Conservation (phyloP, 1,140 invertebrate species). For the Hycleus phaleratus region DNA sequence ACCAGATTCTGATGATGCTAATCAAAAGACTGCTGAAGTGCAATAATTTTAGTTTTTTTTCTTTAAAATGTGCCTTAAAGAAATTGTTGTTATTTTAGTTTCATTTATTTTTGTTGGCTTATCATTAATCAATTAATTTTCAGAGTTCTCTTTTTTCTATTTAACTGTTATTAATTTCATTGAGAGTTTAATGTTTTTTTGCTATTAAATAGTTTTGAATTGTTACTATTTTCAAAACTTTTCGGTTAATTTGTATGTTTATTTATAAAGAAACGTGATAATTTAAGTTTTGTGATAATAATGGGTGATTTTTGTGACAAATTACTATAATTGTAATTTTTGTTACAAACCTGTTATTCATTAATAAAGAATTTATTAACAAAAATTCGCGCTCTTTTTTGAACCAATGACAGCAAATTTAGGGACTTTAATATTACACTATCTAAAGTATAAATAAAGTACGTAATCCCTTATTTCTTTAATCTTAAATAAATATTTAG, state of each 20-base stretch:
- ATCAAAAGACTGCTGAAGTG: conserved; percentile 10
- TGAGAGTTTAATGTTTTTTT: conserved; percentile 6
- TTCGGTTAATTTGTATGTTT: conserved; percentile 14
- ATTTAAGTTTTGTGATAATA: conserved; percentile 27
- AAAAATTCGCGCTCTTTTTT: too few species aligned
- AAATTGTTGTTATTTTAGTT: neutral
- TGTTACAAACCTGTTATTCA: conserved; percentile 25
- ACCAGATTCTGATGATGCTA: conserved; percentile 1
- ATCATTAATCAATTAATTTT: conserved; percentile 12
- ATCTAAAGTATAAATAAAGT: too few species aligned
- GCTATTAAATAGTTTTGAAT: conserved; percentile 14
- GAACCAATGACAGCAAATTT: too few species aligned
- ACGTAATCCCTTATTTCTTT: too few species aligned
- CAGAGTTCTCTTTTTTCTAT: conserved; percentile 1
- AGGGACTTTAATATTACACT: too few species aligned
- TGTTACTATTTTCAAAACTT: conserved; percentile 11
- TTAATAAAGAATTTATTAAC: conserved; percentile 7
- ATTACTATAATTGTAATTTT: conserved; percentile 2
- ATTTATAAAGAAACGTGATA: conserved; percentile 23
- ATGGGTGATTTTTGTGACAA: conserved; percentile 20
- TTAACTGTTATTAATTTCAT: conserved; percentile 5
- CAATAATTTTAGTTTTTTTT: conserved; percentile 6
- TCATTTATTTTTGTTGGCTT: conserved; percentile 7
- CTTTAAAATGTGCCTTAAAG: neutral
- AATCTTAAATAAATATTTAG: too few species aligned